A percentile compares a stretch with the other conserved stretches of the same genome.
Evolutionary conservation across 2,888 invertebrate genomes (phyloP).

Genomic region (Drosophila ustulata): DNA sequence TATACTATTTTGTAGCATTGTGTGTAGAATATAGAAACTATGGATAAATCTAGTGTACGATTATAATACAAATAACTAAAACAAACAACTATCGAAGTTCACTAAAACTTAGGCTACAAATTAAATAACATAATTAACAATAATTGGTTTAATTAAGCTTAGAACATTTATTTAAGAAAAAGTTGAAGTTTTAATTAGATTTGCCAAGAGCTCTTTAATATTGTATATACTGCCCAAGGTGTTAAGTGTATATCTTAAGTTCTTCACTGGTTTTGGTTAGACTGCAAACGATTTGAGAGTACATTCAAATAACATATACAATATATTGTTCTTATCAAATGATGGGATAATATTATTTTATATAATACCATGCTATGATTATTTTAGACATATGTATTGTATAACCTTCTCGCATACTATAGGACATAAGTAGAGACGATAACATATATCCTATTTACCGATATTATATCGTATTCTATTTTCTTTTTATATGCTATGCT

Average conservation of each 20-base stretch:
- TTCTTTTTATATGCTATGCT: background rate
- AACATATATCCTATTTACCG: background rate
- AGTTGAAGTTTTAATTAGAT: conserved; percentile 4
- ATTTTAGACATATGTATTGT: background rate
- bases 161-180: conserved; percentile 28
- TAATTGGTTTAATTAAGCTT: conserved; percentile 45
- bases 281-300: conserved; percentile 48
- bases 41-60: conserved; percentile 15
- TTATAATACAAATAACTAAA: conserved; percentile 52
- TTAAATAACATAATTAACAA: conserved; percentile 71
- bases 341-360: background rate
- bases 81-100: conserved; percentile 42
- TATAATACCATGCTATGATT: background rate
- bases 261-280: conserved; percentile 50
- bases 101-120: conserved; percentile 65
- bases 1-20: conserved; percentile 46
- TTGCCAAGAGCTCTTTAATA: conserved; percentile 6
- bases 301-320: conserved; percentile 15
- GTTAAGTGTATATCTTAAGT: conserved; percentile 1
- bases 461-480: background rate
- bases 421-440: conserved; percentile 1
- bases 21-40: conserved; percentile 24
- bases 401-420: background rate
- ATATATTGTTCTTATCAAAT: background rate
- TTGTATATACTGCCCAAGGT: background rate